phyloP scores from a whole-genome alignment of 2,888 invertebrate species.

The Adelognathus sp. region DNA sequence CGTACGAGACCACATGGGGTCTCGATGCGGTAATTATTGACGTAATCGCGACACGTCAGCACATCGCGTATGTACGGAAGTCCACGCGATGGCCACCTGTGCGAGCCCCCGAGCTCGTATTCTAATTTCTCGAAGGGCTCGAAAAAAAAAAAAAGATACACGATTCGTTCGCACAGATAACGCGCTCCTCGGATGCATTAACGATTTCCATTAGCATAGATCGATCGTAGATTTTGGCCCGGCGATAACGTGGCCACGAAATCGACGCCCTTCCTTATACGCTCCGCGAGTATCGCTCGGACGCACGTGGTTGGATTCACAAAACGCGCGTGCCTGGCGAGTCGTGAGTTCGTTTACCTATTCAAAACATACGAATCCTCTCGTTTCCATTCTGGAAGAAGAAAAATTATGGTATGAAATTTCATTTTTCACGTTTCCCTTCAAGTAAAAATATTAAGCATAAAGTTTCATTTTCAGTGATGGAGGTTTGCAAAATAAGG shows the following conservation, averaged over 20 bases:
- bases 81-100: conserved; percentile 76
- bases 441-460: no score
- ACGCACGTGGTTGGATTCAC: conserved; percentile 68
- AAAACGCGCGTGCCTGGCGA: conserved; percentile 43
- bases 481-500: no score
- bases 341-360: background rate
- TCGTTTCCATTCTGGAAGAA: background rate
- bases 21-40: conserved; percentile 4
- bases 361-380: background rate
- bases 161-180: conserved; percentile 68
- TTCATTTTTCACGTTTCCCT: no score
- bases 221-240: conserved; percentile 72
- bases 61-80: background rate
- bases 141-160: conserved; percentile 34
- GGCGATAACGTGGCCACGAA: conserved; percentile 57
- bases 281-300: conserved; percentile 13
- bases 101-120: conserved; percentile 64
- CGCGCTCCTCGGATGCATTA: conserved; percentile 74
- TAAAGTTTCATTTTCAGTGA: no score
- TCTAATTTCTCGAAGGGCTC: conserved; percentile 69
- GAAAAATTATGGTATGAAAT: no score
- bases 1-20: background rate
- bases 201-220: conserved; percentile 79
- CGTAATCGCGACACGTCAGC: conserved; percentile 26
- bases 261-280: conserved; percentile 39